Evolutionary conservation across 2,888 invertebrate species (phyloP).

Genomic region (Buathra laborator): DNA sequence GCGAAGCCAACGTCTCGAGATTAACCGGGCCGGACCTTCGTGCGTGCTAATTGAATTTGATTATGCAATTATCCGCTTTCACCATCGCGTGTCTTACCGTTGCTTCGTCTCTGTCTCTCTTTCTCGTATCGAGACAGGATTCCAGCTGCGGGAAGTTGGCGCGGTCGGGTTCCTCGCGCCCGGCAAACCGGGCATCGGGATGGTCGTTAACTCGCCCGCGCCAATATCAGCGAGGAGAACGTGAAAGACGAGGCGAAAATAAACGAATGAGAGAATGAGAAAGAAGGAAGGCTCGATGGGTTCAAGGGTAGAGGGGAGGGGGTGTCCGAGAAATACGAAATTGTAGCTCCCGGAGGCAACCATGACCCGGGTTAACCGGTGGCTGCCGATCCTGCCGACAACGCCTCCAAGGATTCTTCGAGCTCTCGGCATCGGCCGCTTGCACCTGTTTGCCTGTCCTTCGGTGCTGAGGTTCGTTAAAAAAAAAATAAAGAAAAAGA

Average conservation of each 20-base stretch:
- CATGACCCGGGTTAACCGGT: conserved; percentile 78
- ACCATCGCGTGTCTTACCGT: conserved; percentile 74
- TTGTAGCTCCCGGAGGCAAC: conserved; percentile 72
- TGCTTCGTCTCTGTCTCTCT: conserved; percentile 63
- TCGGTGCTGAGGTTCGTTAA: conserved; percentile 26
- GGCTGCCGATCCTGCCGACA: conserved; percentile 60
- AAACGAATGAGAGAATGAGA: conserved; percentile 17
- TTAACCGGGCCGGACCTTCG: conserved; percentile 69
- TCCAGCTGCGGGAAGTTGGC: conserved; percentile 56
- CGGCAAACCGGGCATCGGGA: conserved; percentile 57
- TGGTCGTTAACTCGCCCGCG: conserved; percentile 64
- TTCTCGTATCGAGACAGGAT: conserved; percentile 46
- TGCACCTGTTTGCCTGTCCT: conserved; percentile 54
- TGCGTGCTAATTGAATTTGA: conserved; percentile 77
- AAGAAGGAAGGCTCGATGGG: conserved; percentile 6
- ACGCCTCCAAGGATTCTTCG: conserved; percentile 50
- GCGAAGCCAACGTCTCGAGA: conserved; percentile 56
- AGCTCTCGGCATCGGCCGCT: conserved; percentile 58
- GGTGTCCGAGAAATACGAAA: conserved; percentile 70
- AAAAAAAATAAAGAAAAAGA: conserved; percentile 37
- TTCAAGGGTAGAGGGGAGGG: conserved; percentile 4
- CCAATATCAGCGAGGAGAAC: conserved; percentile 32
- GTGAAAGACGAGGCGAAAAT: conserved; percentile 30
- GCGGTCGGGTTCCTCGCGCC: conserved; percentile 12
- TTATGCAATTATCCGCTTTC: conserved; percentile 79